phyloP scores from a whole-genome alignment of 1,140 invertebrate genomes.

The Ceratina japonica region DNA sequence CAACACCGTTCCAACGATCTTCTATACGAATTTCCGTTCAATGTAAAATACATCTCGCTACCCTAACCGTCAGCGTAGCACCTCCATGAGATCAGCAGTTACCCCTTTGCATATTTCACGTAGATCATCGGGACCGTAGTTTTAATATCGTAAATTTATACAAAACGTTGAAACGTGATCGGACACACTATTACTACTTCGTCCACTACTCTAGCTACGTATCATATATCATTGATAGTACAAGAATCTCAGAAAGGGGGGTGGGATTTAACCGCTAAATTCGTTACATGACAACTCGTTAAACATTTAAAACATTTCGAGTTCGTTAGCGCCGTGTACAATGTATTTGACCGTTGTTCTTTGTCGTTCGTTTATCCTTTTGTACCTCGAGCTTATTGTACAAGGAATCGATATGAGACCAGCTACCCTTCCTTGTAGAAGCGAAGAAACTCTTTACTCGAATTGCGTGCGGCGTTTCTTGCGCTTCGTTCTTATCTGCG shows the following conservation, averaged over 20 bases:
- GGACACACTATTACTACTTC: slow-evolving; percentile 12
- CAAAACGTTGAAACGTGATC: background rate
- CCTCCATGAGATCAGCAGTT: slow-evolving; percentile 35
- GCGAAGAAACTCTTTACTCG: background rate
- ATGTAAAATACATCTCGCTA: slow-evolving; percentile 17
- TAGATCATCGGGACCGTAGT: too few relatives aligned
- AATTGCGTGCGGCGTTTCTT: slow-evolving; percentile 2
- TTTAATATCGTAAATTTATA: slow-evolving; percentile 3
- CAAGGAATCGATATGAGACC: background rate
- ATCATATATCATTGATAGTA: slow-evolving; percentile 25
- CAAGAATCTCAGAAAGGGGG: slow-evolving; percentile 25
- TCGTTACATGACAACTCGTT: slow-evolving; percentile 11
- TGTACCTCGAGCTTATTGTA: slow-evolving; percentile 10
- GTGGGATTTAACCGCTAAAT: background rate
- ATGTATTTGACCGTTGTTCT: slow-evolving; percentile 45
- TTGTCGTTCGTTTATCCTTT: slow-evolving; percentile 38
- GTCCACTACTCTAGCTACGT: background rate
- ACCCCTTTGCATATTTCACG: background rate
- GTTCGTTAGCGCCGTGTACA: slow-evolving; percentile 40
- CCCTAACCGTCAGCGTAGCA: background rate
- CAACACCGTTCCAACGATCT: background rate
- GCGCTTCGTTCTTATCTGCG: background rate
- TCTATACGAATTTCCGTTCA: background rate
- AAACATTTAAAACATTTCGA: slow-evolving; percentile 32
- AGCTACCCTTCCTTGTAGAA: background rate